Conservation (phyloP, 1,140 invertebrate genomes). For the Hyles euphorbiae region DNA sequence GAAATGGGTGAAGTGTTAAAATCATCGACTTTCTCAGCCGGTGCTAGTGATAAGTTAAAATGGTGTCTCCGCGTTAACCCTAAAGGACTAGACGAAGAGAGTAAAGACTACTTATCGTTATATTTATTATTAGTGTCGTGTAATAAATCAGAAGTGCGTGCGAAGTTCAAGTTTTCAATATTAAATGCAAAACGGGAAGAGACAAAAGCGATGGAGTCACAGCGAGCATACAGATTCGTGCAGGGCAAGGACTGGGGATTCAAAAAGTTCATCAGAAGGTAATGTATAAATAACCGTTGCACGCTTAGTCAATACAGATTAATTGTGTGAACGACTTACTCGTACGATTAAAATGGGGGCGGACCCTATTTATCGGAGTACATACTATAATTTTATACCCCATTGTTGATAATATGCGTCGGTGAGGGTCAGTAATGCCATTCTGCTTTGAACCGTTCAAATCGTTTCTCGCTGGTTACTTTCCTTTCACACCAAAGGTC, state of each 20-base stretch:
- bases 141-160: slow-evolving; percentile 99
- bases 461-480: no score
- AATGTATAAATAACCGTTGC: background rate
- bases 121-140: slow-evolving; percentile 99
- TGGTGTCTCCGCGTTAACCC: slow-evolving; percentile 99
- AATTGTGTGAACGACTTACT: no score
- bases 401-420: slow-evolving; percentile 6
- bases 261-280: slow-evolving; percentile 97
- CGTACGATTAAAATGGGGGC: no score
- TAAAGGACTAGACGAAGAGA: slow-evolving; percentile 99
- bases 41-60: slow-evolving; percentile 99
- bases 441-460: background rate
- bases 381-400: slow-evolving; percentile 15
- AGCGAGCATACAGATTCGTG: slow-evolving; percentile 96
- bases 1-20: slow-evolving; percentile 99
- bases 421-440: slow-evolving; percentile 5
- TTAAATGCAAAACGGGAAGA: slow-evolving; percentile 99
- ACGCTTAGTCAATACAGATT: no score
- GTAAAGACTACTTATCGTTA: slow-evolving; percentile 99
- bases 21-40: slow-evolving; percentile 99
- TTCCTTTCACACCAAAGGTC: no score
- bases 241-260: slow-evolving; percentile 99
- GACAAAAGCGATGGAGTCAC: slow-evolving; percentile 98
- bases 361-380: no score
- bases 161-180: slow-evolving; percentile 99